A percentile compares a stretch with the other conserved stretches of the same genome.
These are phyloP conservation scores for Motacilla alba DNA, from an alignment of 2,113 vertebrate genomes.

Conservation along the genomic window DNA sequence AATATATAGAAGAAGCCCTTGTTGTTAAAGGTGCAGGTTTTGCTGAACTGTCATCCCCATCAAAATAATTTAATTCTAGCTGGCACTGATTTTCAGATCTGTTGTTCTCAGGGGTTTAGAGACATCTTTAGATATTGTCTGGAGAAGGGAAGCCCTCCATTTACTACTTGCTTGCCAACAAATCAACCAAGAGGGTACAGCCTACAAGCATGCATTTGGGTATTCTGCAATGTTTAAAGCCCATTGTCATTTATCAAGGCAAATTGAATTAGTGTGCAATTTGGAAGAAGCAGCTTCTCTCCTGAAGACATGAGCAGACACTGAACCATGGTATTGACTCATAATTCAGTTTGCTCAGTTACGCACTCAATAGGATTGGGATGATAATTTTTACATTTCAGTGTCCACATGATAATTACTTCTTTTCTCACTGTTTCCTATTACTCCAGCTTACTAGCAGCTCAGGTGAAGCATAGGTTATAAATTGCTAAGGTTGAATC, in stretches of 20 bases:
- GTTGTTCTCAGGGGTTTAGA: background rate
- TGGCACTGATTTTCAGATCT: background rate
- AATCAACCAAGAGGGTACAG: rapidly evolving
- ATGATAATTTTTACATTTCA: background rate
- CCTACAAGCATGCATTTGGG: background rate
- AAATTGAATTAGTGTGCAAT: background rate
- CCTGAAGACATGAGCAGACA: background rate
- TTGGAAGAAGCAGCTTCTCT: background rate
- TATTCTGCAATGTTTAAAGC: background rate
- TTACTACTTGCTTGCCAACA: background rate
- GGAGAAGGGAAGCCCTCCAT: background rate
- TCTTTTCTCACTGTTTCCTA: background rate
- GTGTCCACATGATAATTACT: background rate
- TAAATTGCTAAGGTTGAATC: background rate
- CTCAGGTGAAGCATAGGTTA: background rate
- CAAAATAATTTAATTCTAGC: background rate
- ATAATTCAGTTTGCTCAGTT: background rate
- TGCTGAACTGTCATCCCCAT: background rate
- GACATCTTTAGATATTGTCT: background rate
- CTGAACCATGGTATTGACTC: background rate
- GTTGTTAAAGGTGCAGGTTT: background rate
- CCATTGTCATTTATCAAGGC: background rate
- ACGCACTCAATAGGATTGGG: background rate
- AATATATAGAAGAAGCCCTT: background rate
- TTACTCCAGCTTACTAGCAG: background rate